Evolutionary conservation across 2,797 vertebrate genomes (phyloP), one percentile per base, ranked within the genome.

Genomic region (Sebastes alutus): DNA sequence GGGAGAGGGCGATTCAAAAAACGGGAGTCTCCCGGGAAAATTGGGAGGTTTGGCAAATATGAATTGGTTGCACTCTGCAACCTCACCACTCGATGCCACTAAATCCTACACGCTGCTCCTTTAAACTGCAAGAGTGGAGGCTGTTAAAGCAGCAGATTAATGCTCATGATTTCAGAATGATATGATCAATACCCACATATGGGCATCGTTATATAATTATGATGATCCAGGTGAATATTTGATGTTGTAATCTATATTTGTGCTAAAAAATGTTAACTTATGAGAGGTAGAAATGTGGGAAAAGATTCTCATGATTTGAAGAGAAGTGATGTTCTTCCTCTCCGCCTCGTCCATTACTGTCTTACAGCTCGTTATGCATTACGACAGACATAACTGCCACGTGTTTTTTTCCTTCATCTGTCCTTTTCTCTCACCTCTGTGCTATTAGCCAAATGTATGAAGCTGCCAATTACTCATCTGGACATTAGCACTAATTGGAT

Each of bases 401-500:
- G 2, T 22, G 6, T 0, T 11, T 10, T n/a, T 58, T 63, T 63
- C 22, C 38, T 61, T 10, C 23, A 25, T 63, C 14, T 59, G 58
- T 87, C 56, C 66, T 74, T 54, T 58, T 20, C 69, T 10, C 23
- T 79, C 68, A 65, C 67, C 83, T 80, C 14, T 11, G 14, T 16
- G 32, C 63, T 30, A 20, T 81, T 25, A 70, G 10, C 64, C 38
- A 72, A 60, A 81, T 23, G 55, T 38, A 64, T 27, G 18, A 79
- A 64, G 29, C 55, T 22, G 25, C 60, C 72, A 65, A n/a, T 68
- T 35, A 46, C 38, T 87, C 74, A 61, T 87, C 60, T 72, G 55
- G 63, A 82, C 71, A 69, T 81, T 42, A 72, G 42, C 38, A 3
- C 58, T 88, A 89, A 91, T 87, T 86, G 75, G 54, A 77, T 52